Base-by-base conservation (phyloP, 2,888 invertebrate genomes). In the Biston stratarius region DNA sequence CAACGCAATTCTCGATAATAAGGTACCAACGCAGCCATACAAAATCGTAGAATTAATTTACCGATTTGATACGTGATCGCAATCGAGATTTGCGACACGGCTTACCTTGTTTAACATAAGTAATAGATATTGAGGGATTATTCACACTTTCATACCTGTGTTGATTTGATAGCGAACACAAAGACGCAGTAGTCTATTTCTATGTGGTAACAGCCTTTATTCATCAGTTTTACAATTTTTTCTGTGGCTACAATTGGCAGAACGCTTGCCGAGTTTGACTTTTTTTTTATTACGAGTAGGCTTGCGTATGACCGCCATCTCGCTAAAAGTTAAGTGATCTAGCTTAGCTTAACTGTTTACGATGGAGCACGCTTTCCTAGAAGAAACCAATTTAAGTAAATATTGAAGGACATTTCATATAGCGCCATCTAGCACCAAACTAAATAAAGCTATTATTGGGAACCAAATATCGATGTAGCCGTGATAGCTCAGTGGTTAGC, bases 41-140 rank as follows among this genome's bases (percentile, higher is more conserved):
- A 70, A 70, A 74, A 74, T 72, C 53, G 64, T 55, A 10, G 48
- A 70, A 66, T 70, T 70, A 68, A 68, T 58, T 68, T 65, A 24
- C 14, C 61, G 67, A 67, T 67, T 71, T 38, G 66, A 44, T 34
- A 67, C 70, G 67, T 66, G 52, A 42, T 62, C 24, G 68, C 59
- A 69, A 73, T 6, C 52, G 15, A 15, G 45, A 24, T 11, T 71
- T 66, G 40, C 68, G 64, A 53, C 68, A 66, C 44, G 15, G 34
- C 47, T 61, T 42, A 24, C 15, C 52, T 45, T 42, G 51, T 52
- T 61, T 58, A 48, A 57, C 33, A 61, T 63, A 56, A 36, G 24
- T 55, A 53, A 38, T 44, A 38, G 53, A 42, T 9, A 61, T 61
- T 42, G 33, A 24, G n/a, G 11, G 53, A 67, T 70, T 64, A 45